phyloP scores from a whole-genome alignment of 2,888 invertebrate genomes.

The Sminthurides aquaticus region DNA sequence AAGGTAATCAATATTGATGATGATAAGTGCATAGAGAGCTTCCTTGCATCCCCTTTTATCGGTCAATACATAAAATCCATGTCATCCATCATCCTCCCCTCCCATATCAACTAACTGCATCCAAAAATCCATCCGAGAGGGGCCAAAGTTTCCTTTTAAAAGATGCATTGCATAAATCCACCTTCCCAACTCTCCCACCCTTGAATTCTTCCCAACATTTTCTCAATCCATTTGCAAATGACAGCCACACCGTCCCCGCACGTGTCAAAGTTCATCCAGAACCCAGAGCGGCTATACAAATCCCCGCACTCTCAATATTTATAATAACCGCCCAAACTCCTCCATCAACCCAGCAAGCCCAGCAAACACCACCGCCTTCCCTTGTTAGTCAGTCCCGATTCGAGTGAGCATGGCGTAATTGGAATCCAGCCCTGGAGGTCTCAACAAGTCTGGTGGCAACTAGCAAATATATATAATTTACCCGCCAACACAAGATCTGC shows the following conservation, averaged over 20 bases:
- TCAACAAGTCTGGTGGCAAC: no score
- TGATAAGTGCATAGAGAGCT: not conserved
- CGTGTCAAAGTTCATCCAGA: constrained; percentile 39
- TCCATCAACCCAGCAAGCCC: not conserved
- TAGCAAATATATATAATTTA: not conserved
- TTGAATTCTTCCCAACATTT: not conserved
- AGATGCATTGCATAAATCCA: constrained; percentile 3
- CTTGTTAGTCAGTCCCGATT: no score
- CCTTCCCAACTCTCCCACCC: no score
- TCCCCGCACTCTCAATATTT: not conserved
- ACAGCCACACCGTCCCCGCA: constrained; percentile 35
- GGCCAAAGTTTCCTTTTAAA: not conserved
- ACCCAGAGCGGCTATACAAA: not conserved
- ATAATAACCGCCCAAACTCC: not conserved
- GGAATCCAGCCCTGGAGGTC: no score
- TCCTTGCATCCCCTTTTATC: constrained; percentile 18
- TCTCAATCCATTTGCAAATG: constrained; percentile 33
- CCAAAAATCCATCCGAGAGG: not conserved
- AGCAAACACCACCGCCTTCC: not conserved
- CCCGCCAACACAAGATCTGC: not conserved
- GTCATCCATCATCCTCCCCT: constrained; percentile 23
- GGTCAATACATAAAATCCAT: constrained; percentile 24
- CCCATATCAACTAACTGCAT: constrained; percentile 3
- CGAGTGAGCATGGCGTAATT: no score
- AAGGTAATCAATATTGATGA: constrained; percentile 9